Percentiles rank a stretch among this genome's conserved stretches.
Evolutionary conservation across 2,888 invertebrate genomes (phyloP).

Genomic region (Iselma pallidipennis): DNA sequence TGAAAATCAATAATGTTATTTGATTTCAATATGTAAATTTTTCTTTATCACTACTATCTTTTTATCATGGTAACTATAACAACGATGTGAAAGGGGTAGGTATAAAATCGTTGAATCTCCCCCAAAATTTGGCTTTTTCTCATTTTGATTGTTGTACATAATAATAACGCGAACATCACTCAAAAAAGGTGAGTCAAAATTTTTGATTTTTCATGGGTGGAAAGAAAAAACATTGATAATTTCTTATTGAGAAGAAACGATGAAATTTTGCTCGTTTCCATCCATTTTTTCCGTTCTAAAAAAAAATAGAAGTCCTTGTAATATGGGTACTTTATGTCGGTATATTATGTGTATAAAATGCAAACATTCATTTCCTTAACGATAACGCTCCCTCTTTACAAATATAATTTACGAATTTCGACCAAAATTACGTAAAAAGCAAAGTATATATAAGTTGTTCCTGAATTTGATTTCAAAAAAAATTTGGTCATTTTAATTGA

Average conservation of each 20-base stretch:
- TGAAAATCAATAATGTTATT: conserved; percentile 24
- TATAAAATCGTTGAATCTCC: conserved; percentile 30
- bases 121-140: neutral
- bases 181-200: neutral
- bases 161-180: no score
- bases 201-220: no score
- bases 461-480: neutral
- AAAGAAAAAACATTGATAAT: no score
- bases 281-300: neutral
- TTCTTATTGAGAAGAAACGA: no score
- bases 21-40: conserved; percentile 2
- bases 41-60: conserved; percentile 16
- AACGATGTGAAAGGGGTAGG: conserved; percentile 24
- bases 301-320: neutral
- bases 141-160: no score
- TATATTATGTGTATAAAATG: conserved; percentile 11
- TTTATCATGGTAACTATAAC: conserved; percentile 39
- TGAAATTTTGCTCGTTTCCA: no score
- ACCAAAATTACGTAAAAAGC: neutral
- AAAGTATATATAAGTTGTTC: no score
- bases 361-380: conserved; percentile 44
- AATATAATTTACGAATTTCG: neutral
- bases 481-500: no score
- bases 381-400: conserved; percentile 41
- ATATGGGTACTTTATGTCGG: neutral